Evolutionary conservation across 2,797 vertebrate genomes (phyloP).

Genomic region (Aldrovandia affinis): DNA sequence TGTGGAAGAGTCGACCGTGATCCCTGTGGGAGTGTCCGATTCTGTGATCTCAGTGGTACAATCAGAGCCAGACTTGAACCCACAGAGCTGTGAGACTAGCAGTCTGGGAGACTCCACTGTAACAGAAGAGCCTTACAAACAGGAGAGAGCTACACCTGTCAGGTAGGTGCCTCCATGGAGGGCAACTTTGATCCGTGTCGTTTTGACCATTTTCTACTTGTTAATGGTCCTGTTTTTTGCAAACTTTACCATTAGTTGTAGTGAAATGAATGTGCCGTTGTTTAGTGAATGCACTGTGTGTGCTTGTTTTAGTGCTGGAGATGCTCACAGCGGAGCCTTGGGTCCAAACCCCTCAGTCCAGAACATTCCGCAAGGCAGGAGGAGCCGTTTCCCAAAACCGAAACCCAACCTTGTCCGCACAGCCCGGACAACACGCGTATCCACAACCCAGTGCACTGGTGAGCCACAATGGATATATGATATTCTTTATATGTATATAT

Average conservation of each 20-base stretch:
- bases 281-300: not conserved
- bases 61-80: not conserved
- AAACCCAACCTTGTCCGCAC: constrained; percentile 40
- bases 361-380: constrained; percentile 34
- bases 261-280: not conserved
- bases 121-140: not conserved
- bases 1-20: not conserved
- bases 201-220: not conserved
- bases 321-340: not conserved
- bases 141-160: not conserved
- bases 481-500: not conserved
- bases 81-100: not conserved
- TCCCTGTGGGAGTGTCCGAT: too few relatives aligned
- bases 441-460: constrained; percentile 38
- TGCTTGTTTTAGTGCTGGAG: constrained; percentile 3
- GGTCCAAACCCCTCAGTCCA: constrained; percentile 22
- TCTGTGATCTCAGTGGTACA: too few relatives aligned
- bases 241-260: not conserved
- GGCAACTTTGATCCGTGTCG: not conserved
- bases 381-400: constrained; percentile 42
- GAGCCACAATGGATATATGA: not conserved
- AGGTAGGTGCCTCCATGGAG: not conserved
- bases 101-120: not conserved
- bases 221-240: not conserved
- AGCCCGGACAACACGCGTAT: not conserved